Evolutionary conservation across 2,888 invertebrate species (phyloP), one percentile per base, ranked within the genome.

Genomic region (Azorinus chamasolen): DNA sequence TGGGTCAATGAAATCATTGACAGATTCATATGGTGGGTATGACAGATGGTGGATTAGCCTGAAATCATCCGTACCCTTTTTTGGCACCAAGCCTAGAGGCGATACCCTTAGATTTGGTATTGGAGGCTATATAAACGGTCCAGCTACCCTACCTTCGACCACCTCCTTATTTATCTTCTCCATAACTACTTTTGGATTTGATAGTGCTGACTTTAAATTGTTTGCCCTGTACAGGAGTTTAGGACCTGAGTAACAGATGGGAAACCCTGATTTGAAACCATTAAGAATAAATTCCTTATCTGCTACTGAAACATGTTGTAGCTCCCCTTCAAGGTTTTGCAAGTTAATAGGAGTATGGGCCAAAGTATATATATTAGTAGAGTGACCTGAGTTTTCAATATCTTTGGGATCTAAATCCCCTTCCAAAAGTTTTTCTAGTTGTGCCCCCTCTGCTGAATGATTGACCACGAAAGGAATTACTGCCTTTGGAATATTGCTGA

Each of bases 21-120:
- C 22, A 51, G 66, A 66, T 1, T 16, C 4, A 2, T 63, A 66
- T 2, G 1, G 6, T 0, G 76, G 72, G 32, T 72, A 68, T 0
- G 69, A 76, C 1, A 79, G 27, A 51, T 76, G 76, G 14, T 65
- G 62, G n/a, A 79, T 79, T 5, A 79, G n/a, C 5, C 71, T 48
- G 55, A 32, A 74, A 32, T 59, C 61, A 18, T 18, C 14, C 37
- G 50, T 48, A 12, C 41, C 32, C 41, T 62, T 64, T 32, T 75
- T 79, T 1, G 75, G 70, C 12, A 65, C 65, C 1, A 73, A 24
- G 45, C 65, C 66, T 14, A 73, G 8, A 10, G 73, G 73, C 18
- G 61, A 66, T 5, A 73, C 59, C 18, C 46, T 24, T n/a, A 73
- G 24, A 32, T 46, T 54, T 25, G 27, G 25, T 1, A 73, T 12